Evolutionary conservation across 30 jellyfish, hydroid and myxozoan genomes (phyloP).

Genomic region (Chrysaora quinquecirrha): DNA sequence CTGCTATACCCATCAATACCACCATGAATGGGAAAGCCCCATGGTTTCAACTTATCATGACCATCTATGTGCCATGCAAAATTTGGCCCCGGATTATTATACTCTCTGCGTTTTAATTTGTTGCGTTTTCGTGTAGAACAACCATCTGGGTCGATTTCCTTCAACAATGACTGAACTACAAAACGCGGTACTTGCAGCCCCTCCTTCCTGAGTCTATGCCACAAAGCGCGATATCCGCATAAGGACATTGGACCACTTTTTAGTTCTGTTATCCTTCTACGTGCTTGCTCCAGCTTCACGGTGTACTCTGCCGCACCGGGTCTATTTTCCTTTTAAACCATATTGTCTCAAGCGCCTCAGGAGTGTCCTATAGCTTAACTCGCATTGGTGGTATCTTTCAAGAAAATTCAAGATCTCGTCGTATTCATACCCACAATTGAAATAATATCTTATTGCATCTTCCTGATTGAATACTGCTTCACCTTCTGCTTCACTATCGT

Average conservation of each 20-base stretch:
- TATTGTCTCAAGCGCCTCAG: background rate
- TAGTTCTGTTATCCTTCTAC: no score
- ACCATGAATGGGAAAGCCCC: conserved; percentile 6
- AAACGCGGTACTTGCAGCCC: background rate
- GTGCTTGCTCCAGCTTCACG: no score
- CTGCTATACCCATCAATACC: conserved; percentile 15
- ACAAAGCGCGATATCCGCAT: background rate
- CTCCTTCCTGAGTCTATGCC: background rate
- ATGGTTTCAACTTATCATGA: background rate
- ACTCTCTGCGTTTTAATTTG: background rate
- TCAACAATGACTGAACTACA: background rate
- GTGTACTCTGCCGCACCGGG: no score
- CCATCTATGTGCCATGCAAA: background rate
- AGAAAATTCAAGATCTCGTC: background rate
- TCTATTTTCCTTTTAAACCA: background rate
- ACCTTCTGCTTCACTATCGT: background rate
- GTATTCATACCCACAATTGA: background rate
- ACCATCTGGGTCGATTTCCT: background rate
- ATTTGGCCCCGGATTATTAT: background rate
- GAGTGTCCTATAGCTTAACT: conserved; percentile 10
- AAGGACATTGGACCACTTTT: background rate
- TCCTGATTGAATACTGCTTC: background rate
- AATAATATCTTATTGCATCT: conserved; percentile 1
- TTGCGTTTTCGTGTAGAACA: background rate
- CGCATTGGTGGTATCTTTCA: background rate